Percentiles rank a stretch among this genome's conserved stretches.
These are phyloP conservation scores for Pedionomus torquatus DNA, from an alignment of 2,113 vertebrate species.

Conservation along the genomic window DNA sequence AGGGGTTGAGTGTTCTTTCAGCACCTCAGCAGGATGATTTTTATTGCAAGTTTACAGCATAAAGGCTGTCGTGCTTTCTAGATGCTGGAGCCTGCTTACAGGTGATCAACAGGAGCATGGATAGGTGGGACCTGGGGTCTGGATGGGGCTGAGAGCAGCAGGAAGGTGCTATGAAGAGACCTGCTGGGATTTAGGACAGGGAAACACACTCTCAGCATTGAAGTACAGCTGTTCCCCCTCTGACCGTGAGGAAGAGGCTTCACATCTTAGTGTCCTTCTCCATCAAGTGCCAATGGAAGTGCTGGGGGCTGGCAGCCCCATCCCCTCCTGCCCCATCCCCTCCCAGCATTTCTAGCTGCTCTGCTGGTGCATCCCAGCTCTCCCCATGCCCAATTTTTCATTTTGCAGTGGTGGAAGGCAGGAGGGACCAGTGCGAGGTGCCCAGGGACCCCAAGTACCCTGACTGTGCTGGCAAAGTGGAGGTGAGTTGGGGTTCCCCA, in stretches of 20 bases:
- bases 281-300: background rate
- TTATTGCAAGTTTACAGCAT: background rate
- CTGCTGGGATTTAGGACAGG: background rate
- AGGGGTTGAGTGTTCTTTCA: background rate
- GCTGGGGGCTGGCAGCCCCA: background rate
- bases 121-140: background rate
- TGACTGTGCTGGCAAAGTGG: constrained; percentile 92
- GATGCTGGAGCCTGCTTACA: background rate
- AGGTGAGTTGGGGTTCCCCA: constrained; percentile 80
- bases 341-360: background rate
- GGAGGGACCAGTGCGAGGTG: constrained; percentile 88
- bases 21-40: background rate
- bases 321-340: background rate
- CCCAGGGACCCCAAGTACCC: constrained; percentile 91
- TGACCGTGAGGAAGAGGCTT: background rate
- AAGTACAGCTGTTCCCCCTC: background rate
- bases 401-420: constrained; percentile 79
- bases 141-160: background rate
- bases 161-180: background rate
- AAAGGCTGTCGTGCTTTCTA: background rate
- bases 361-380: background rate
- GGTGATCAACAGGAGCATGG: background rate
- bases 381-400: background rate
- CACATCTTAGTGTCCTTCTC: background rate
- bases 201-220: rapidly evolving